Percentiles rank a stretch among this genome's conserved stretches.
Conservation (phyloP, 2,797 vertebrate species). For the Novumbra hubbsi region DNA sequence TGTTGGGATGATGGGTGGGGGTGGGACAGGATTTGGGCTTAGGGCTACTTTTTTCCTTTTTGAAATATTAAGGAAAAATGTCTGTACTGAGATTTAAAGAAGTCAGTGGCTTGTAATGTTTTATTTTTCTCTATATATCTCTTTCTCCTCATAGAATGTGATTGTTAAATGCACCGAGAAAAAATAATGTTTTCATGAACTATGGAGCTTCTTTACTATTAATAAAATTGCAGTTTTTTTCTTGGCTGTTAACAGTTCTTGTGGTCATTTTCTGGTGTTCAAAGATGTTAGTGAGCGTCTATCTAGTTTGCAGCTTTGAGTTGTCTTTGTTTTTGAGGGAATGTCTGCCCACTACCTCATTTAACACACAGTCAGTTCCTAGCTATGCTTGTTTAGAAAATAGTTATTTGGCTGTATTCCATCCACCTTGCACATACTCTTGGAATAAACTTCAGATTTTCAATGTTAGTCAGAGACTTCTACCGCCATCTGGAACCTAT, state of each 20-base stretch:
- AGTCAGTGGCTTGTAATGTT: conserved; percentile 92
- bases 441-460: background rate
- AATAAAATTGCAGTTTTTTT: conserved; percentile 95
- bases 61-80: conserved; percentile 81
- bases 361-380: background rate
- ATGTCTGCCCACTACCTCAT: background rate
- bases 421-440: background rate
- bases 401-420: background rate
- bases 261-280: conserved; percentile 17
- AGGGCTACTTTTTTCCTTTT: conserved; percentile 71
- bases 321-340: background rate
- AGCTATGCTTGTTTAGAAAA: background rate
- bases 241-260: conserved; percentile 83
- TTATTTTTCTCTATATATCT: conserved; percentile 86
- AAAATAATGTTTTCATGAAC: conserved; percentile 88
- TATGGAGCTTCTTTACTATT: conserved; percentile 96
- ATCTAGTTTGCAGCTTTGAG: background rate
- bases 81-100: conserved; percentile 93
- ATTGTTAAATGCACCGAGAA: conserved; percentile 92
- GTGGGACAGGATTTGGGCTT: conserved; percentile 36
- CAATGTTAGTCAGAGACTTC: background rate
- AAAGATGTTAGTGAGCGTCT: background rate
- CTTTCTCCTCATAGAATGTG: conserved; percentile 98
- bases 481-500: background rate
- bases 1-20: conserved; percentile 29